Percentiles rank a stretch among this genome's conserved stretches.
Conservation (phyloP, 2,797 vertebrate genomes). For the Xenops minutus region DNA sequence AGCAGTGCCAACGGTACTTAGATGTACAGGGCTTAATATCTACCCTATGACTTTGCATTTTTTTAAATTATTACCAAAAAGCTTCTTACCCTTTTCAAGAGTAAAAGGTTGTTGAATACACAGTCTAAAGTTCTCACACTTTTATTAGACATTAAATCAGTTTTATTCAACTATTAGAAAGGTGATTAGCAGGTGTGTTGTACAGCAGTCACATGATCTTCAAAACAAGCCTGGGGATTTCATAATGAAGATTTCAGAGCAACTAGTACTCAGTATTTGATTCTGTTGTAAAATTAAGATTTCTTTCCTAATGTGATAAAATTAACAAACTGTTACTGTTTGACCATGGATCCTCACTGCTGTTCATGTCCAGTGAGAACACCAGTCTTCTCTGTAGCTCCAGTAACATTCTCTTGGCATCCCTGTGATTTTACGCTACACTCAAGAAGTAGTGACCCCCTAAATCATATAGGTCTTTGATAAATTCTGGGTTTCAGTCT, state of each 20-base stretch:
- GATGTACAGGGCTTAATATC: not conserved
- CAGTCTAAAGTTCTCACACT: not conserved
- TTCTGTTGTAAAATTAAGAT: not conserved
- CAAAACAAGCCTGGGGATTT: not conserved
- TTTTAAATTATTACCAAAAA: not conserved
- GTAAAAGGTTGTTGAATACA: not conserved
- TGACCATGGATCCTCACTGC: not conserved
- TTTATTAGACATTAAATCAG: not conserved
- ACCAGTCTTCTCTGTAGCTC: not conserved
- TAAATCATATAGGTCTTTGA: not conserved
- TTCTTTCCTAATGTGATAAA: not conserved
- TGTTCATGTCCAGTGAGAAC: not conserved
- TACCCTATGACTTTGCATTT: not conserved
- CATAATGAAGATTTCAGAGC: not conserved
- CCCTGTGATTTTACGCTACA: not conserved
- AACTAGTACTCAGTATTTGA: not conserved
- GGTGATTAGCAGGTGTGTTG: not conserved
- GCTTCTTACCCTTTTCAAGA: not conserved
- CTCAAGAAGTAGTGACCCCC: not conserved
- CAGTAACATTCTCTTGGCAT: not conserved
- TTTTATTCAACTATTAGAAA: not conserved
- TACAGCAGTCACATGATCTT: not conserved
- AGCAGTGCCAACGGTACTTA: not conserved
- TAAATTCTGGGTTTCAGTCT: not conserved
- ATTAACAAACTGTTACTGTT: not conserved